A percentile compares a stretch with the other conserved stretches of the same genome.
Evolutionary conservation across 2,888 invertebrate species (phyloP).

Genomic region (Lagria hirta): DNA sequence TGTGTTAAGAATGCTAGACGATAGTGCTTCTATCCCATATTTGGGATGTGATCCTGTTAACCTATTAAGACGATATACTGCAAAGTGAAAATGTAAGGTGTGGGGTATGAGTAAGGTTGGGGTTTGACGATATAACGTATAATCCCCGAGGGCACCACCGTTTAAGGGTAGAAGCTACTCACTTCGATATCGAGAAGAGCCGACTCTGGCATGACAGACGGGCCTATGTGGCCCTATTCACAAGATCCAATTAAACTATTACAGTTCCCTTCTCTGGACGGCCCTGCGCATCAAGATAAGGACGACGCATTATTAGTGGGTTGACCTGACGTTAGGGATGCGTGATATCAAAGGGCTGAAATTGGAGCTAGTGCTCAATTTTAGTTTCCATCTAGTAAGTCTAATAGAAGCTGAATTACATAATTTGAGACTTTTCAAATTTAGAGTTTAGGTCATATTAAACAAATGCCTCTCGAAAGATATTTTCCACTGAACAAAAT

Average conservation of each 20-base stretch:
- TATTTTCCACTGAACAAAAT: too few relatives aligned
- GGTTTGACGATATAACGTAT: slow-evolving; percentile 44
- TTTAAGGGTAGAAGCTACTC: slow-evolving; percentile 36
- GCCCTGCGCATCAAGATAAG: slow-evolving; percentile 27
- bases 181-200: slow-evolving; percentile 37
- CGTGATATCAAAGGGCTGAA: slow-evolving; percentile 17
- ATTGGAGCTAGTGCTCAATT: slow-evolving; percentile 11
- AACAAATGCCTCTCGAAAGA: too few relatives aligned
- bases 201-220: slow-evolving; percentile 40
- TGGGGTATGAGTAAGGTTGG: slow-evolving; percentile 31
- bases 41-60: slow-evolving; percentile 35
- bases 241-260: slow-evolving; percentile 44
- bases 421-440: too few relatives aligned
- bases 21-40: slow-evolving; percentile 26
- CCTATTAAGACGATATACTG: slow-evolving; percentile 47
- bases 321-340: slow-evolving; percentile 19
- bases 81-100: slow-evolving; percentile 45
- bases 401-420: too few relatives aligned
- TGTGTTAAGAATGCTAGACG: slow-evolving; percentile 25
- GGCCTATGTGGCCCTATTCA: slow-evolving; percentile 44
- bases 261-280: slow-evolving; percentile 29
- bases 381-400: too few relatives aligned
- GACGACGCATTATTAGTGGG: slow-evolving; percentile 19
- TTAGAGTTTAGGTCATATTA: too few relatives aligned
- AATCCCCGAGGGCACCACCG: slow-evolving; percentile 44